Evolutionary conservation across 2,888 invertebrate genomes (phyloP).

Genomic region (Eulithis testata): DNA sequence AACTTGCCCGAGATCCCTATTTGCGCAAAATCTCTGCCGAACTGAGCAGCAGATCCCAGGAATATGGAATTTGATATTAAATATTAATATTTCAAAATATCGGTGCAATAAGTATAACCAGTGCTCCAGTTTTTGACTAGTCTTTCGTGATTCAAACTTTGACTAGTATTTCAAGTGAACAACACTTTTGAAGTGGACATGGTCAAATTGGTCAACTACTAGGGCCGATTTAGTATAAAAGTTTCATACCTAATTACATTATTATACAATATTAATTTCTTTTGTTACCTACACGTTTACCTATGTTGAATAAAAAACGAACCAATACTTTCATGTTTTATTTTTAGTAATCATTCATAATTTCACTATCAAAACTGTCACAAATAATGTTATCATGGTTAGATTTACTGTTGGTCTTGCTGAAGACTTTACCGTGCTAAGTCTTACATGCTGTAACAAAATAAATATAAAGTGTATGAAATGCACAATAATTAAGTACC

Average conservation of each 20-base stretch:
- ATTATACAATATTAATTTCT: background rate
- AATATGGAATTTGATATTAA: too few species aligned
- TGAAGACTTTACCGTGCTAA: slow-evolving; percentile 16
- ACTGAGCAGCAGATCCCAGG: too few species aligned
- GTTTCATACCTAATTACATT: background rate
- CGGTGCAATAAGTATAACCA: too few species aligned
- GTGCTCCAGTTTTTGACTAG: too few species aligned
- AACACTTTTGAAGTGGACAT: too few species aligned
- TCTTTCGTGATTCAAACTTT: too few species aligned
- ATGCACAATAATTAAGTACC: too few species aligned
- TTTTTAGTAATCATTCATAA: slow-evolving; percentile 15
- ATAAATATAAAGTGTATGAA: background rate
- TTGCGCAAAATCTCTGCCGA: too few species aligned
- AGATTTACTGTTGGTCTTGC: slow-evolving; percentile 1
- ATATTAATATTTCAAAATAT: too few species aligned
- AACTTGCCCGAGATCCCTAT: too few species aligned
- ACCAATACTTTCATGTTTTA: slow-evolving; percentile 18
- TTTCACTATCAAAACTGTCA: slow-evolving; percentile 3
- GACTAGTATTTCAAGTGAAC: too few species aligned
- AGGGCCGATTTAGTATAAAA: background rate
- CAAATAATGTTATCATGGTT: background rate
- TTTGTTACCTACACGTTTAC: slow-evolving; percentile 11
- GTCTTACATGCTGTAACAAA: slow-evolving; percentile 48
- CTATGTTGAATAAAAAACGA: slow-evolving; percentile 14
- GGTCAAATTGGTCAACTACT: too few species aligned